These are phyloP conservation scores for Apodemia hepburni DNA, from an alignment of 2,888 invertebrate genomes.

Conservation along the genomic window DNA sequence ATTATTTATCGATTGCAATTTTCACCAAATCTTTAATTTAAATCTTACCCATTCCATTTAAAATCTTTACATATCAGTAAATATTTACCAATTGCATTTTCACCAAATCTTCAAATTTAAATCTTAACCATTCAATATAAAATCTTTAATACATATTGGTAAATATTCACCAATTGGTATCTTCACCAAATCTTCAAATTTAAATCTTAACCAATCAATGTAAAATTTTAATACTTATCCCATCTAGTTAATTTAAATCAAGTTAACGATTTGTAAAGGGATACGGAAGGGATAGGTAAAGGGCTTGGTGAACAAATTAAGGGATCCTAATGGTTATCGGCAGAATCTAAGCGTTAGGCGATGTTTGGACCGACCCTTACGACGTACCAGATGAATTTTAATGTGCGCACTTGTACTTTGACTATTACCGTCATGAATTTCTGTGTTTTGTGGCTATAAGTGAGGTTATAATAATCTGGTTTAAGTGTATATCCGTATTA, in stretches of 20 bases:
- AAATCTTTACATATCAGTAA: too few relatives aligned
- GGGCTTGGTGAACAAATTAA: conserved; percentile 73
- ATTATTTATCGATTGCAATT: too few relatives aligned
- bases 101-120: too few relatives aligned
- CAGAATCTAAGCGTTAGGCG: conserved; percentile 55
- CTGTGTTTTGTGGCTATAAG: conserved; percentile 22
- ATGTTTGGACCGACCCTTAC: conserved; percentile 60
- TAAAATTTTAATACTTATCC: conserved; percentile 24
- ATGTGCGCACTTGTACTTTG: conserved; percentile 44
- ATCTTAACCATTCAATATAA: too few relatives aligned
- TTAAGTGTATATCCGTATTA: neutral
- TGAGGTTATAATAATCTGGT: neutral
- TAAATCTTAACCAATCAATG: neutral
- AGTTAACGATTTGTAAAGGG: conserved; percentile 71
- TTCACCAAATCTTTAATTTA: too few relatives aligned
- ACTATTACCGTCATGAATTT: conserved; percentile 30
- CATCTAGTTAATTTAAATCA: conserved; percentile 47
- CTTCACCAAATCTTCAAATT: too few relatives aligned
- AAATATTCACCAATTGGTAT: too few relatives aligned
- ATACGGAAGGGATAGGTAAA: conserved; percentile 75
- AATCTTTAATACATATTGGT: too few relatives aligned
- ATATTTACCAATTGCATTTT: too few relatives aligned
- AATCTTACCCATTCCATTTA: too few relatives aligned
- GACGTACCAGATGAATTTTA: conserved; percentile 71
- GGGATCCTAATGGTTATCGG: conserved; percentile 77